Evolutionary conservation across 2,888 invertebrate genomes (phyloP).

Genomic region (Priocnemis perturbator): DNA sequence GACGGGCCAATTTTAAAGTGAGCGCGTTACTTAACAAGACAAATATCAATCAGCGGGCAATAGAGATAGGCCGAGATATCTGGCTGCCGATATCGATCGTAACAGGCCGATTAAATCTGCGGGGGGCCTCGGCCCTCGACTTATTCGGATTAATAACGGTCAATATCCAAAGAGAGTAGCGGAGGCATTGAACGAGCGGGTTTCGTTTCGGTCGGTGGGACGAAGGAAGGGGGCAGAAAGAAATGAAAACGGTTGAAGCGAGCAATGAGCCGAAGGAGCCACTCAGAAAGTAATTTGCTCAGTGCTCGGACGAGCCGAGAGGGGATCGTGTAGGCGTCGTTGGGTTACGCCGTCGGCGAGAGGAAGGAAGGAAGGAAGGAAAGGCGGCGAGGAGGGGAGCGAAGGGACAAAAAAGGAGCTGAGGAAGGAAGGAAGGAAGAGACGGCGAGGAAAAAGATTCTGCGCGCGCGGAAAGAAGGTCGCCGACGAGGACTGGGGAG

Average conservation of each 20-base stretch:
- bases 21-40: not conserved
- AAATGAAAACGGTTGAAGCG: constrained; percentile 36
- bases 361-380: constrained; percentile 9
- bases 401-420: constrained; percentile 27
- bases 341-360: constrained; percentile 39
- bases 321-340: constrained; percentile 40
- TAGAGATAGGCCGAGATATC: not conserved
- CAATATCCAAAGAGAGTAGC: constrained; percentile 50
- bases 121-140: constrained; percentile 13
- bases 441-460: not conserved
- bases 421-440: constrained; percentile 5
- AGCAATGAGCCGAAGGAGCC: constrained; percentile 46
- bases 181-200: constrained; percentile 26
- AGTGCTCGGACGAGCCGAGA: constrained; percentile 47
- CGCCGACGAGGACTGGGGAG: not conserved
- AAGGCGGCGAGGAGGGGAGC: not conserved
- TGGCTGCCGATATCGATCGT: constrained; percentile 10
- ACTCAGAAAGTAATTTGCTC: constrained; percentile 63
- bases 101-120: constrained; percentile 49
- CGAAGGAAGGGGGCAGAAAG: constrained; percentile 20
- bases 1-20: too few species aligned
- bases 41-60: not conserved
- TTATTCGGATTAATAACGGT: constrained; percentile 51
- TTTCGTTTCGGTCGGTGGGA: constrained; percentile 1
- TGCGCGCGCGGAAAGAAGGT: not conserved